phyloP scores from a whole-genome alignment of 1,140 invertebrate genomes.

The Trinorchestia longiramus region DNA sequence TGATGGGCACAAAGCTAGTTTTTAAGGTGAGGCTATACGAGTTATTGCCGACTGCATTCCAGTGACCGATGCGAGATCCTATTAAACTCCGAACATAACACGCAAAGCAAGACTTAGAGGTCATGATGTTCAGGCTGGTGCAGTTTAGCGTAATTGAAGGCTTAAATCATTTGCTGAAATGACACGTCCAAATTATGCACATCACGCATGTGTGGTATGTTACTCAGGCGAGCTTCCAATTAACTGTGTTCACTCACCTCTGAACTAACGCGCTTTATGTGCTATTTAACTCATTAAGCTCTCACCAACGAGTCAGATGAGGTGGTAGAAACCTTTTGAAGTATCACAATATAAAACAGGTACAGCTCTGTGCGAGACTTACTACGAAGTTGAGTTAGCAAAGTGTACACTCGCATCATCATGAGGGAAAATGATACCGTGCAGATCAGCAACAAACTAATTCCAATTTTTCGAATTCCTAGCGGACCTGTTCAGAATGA shows the following conservation, averaged over 20 bases:
- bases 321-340: neutral
- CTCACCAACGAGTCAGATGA: neutral
- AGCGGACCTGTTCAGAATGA: neutral
- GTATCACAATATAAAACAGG: neutral
- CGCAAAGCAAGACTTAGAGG: neutral
- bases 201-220: too few relatives aligned
- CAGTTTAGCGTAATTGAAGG: neutral
- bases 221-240: neutral
- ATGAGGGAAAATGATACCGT: neutral
- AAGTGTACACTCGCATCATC: neutral
- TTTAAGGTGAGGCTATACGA: neutral
- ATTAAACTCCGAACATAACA: neutral
- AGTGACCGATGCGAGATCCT: neutral
- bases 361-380: neutral
- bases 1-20: neutral
- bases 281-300: neutral
- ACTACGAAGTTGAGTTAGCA: neutral
- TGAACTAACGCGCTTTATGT: neutral
- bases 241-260: neutral
- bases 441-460: too few relatives aligned
- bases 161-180: neutral
- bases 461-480: too few relatives aligned
- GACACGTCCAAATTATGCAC: neutral
- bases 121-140: neutral
- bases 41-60: neutral